Base-by-base conservation (phyloP, 2,888 invertebrate species). In the Hoplodrina ambigua region DNA sequence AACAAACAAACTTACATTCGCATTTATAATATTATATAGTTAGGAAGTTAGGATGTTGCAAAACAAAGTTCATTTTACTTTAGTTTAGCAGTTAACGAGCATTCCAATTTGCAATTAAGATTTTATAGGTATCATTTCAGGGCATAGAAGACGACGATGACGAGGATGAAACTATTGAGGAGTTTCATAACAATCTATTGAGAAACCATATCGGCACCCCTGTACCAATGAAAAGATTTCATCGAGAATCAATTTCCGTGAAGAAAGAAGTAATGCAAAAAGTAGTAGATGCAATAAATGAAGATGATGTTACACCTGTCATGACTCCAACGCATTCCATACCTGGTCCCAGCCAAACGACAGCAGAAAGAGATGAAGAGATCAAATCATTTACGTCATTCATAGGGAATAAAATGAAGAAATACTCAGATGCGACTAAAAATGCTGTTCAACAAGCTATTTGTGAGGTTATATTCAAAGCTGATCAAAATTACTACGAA, bases 401-500 rank as follows among this genome's bases (percentile, higher is more conserved):
- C 68, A 85, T 91, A 66, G 87, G 87, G 5, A 86, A 78, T 25
- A 90, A 91, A 84, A 89, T 92, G 90, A 90, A 86, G 71, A 90
- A 87, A 69, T 91, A 91, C 66, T 75, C 85, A 1, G 82, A 86
- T 46, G 68, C 65, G 8, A 88, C 87, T 0, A 88, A 88, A 72
- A 89, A 89, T 46, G 78, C 82, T 4, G 90, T 91, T 41, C 90
- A 92, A 72, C 86, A 87, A 68, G 89, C 87, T 7, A 91, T 92
- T 66, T 91, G 89, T 72, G 86, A 91, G 7, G 82, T 92, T 53
- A 88, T 92, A 80, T 91, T 90, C 53, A 88, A 86, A 73, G 90
- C 92, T 33, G 92, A 92, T 75, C 85, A 86, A 69, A 83, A 85
- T 64, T 67, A 67, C 54, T 88, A 81, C 37, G 89, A 88, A 20